Evolutionary conservation across 2,113 vertebrate species (phyloP), one percentile per base, ranked within the genome.

Genomic region (Osmerus eperlanus): DNA sequence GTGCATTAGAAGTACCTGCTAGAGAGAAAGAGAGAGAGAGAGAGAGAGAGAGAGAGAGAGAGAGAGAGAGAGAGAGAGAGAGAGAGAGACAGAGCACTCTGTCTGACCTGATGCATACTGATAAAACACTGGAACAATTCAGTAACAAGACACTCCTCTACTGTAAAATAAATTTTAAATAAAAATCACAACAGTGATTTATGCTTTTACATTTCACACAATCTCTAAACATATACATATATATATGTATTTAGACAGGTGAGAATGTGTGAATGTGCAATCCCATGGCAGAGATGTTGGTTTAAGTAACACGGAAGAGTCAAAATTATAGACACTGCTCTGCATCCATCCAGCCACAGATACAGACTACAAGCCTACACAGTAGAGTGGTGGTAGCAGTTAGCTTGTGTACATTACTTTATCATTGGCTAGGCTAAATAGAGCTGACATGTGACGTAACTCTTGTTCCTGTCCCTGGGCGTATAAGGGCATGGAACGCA

Each of bases 401-500:
- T 92, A 90, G 84, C 76, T 73, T 76, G 86, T 68, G 83, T 87
- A 88, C 83, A 85, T 88, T 90, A 87, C 91, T 93, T 91, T 91
- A 91, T 93, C 91, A 92, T 90, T 81, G 72, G 76, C 65, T 87
- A 89, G 89, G 87, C 91, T 93, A 93, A 93, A 94, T 86, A 92
- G 85, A 93, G 66, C 88, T 88, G 93, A 92, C 87, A 83, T 81
- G 86, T 89, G 91, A 92, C 84, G 85, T 61, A 63, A 16, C 66
- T 70, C n/a, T 60, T 60, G 59, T 60, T 62, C 21, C 25, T 53
- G 32, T 21, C 51, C 83, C 86, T 87, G 87, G 88, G 89, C 92
- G 89, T 93, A 94, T 94, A 94, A 85, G 88, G 93, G 84, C 85
- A 95, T 90, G 86, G 92, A 93, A 90, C 85, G 84, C 75, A 81